Percentiles rank a stretch among this genome's conserved stretches.
These are phyloP conservation scores for Siderastrea radians DNA, from an alignment of 92 coral and sea anemone genomes.

Conservation along the genomic window DNA sequence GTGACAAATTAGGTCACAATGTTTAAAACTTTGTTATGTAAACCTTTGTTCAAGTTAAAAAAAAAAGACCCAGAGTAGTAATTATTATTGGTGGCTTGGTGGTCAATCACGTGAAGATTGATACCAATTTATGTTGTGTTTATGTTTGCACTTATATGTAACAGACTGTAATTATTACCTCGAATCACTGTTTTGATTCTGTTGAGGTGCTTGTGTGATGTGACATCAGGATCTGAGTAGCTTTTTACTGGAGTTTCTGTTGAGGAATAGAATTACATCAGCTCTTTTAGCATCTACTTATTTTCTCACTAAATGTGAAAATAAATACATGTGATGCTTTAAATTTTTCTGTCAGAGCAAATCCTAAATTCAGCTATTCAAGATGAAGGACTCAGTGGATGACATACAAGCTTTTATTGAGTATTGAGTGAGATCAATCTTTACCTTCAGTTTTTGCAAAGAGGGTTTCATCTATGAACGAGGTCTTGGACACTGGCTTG, in stretches of 20 bases:
- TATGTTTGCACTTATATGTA: neutral
- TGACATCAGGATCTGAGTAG: constrained; percentile 56
- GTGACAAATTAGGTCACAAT: neutral
- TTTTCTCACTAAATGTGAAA: no score
- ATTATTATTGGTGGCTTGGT: no score
- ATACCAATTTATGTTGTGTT: neutral
- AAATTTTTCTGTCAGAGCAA: no score
- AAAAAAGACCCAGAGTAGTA: no score
- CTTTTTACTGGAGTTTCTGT: constrained; percentile 50
- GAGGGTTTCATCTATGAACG: constrained; percentile 79
- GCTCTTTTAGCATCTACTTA: no score
- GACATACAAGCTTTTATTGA: neutral
- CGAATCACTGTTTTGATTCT: constrained; percentile 52
- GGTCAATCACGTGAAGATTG: no score
- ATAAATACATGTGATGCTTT: no score
- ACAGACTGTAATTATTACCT: constrained; percentile 30
- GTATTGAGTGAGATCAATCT: neutral
- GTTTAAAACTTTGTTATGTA: neutral
- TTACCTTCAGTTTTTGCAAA: constrained; percentile 78
- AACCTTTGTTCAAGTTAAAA: no score
- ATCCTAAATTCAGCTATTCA: no score
- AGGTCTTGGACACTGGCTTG: constrained; percentile 72
- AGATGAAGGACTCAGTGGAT: no score
- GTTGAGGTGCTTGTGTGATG: constrained; percentile 36
- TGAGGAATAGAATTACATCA: neutral